phyloP scores from a whole-genome alignment of 2,113 vertebrate genomes.

The Romanogobio albipinnatus region DNA sequence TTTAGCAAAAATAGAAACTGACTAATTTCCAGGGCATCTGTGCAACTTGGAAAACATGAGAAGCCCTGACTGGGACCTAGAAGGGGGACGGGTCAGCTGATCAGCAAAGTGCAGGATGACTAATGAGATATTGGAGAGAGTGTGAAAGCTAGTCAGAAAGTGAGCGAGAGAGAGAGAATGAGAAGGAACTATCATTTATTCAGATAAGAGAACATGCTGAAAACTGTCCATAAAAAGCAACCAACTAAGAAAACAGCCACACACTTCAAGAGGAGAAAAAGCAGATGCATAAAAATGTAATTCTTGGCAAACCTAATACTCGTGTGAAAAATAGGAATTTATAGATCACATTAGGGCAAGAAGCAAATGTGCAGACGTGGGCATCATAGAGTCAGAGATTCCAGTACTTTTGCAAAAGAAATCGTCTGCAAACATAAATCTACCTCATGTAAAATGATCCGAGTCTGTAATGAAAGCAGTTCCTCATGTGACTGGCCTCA shows the following conservation, averaged over 20 bases:
- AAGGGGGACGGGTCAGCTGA: conserved; percentile 34
- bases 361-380: neutral
- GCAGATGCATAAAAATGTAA: neutral
- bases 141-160: conserved; percentile 9
- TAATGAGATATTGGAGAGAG: conserved; percentile 30
- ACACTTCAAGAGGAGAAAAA: conserved; percentile 1
- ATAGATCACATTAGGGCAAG: neutral
- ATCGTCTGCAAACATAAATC: conserved; percentile 51
- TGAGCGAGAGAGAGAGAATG: neutral
- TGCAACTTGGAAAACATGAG: conserved; percentile 50
- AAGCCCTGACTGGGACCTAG: conserved; percentile 35
- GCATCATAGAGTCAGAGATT: neutral
- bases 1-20: conserved; percentile 59
- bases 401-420: conserved; percentile 14
- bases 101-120: conserved; percentile 44
- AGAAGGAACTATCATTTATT: neutral
- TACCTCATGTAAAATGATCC: conserved; percentile 55
- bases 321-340: neutral
- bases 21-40: conserved; percentile 57
- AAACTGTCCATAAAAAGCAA: conserved; percentile 11
- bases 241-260: neutral
- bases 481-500: conserved; percentile 50
- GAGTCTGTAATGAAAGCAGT: conserved; percentile 41
- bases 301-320: neutral
- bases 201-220: neutral